phyloP scores from a whole-genome alignment of 2,113 vertebrate genomes.

The Lutjanus erythropterus region DNA sequence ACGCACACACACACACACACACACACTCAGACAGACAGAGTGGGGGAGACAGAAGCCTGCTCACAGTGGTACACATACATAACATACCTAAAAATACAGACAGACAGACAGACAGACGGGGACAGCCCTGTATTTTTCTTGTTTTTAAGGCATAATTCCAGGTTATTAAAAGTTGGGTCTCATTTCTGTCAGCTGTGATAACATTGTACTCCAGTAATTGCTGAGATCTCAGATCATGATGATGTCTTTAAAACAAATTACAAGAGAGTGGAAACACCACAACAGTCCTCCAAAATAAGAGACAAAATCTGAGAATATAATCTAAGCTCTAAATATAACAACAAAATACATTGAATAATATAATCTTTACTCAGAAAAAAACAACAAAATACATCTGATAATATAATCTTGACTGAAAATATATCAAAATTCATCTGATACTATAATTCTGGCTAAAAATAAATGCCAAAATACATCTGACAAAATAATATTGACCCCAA shows the following conservation, averaged over 20 bases:
- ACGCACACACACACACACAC: background rate
- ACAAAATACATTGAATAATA: too few species aligned
- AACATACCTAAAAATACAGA: background rate
- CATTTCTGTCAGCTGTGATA: background rate
- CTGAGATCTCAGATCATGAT: background rate
- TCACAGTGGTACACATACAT: background rate
- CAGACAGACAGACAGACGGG: background rate
- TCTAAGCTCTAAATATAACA: too few species aligned
- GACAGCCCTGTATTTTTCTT: background rate
- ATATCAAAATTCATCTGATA: too few species aligned
- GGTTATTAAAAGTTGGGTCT: background rate
- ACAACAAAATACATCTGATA: too few species aligned
- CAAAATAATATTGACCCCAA: too few species aligned
- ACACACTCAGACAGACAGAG: background rate
- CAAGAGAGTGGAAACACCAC: background rate
- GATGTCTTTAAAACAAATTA: background rate
- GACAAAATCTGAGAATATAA: background rate
- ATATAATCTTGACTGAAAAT: too few species aligned
- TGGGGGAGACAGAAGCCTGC: background rate
- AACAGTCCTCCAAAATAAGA: background rate
- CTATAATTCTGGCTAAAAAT: too few species aligned
- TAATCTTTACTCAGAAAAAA: too few species aligned
- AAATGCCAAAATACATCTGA: too few species aligned
- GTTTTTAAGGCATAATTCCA: background rate
- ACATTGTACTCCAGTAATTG: background rate